These are phyloP conservation scores for Hydrotaea cyrtoneurina DNA, from an alignment of 2,888 invertebrate genomes.

Conservation along the genomic window DNA sequence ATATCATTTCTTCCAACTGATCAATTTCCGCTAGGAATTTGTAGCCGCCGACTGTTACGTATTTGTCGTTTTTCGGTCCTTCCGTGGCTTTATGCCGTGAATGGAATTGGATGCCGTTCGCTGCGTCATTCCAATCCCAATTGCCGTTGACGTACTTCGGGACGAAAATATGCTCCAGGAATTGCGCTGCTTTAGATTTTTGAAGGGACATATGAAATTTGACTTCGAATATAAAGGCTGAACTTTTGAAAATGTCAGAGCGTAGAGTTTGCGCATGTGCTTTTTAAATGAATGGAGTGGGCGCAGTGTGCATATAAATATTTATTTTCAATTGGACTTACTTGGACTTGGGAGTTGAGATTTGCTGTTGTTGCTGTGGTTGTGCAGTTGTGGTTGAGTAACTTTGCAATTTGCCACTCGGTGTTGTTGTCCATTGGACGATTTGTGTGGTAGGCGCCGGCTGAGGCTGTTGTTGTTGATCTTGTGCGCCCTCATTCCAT, in stretches of 20 bases:
- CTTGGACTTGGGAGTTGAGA: constrained; percentile 76
- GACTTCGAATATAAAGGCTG: too few species aligned
- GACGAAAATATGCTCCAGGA: too few species aligned
- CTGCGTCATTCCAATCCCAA: too few species aligned
- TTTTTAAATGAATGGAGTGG: too few species aligned
- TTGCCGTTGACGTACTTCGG: too few species aligned
- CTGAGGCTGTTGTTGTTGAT: constrained; percentile 61
- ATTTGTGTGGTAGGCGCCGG: constrained; percentile 73
- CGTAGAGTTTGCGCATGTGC: too few species aligned
- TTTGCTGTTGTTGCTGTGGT: constrained; percentile 74
- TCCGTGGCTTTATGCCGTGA: constrained; percentile 66
- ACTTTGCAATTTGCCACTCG: constrained; percentile 90
- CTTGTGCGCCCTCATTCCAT: constrained; percentile 68
- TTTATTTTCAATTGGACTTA: constrained; percentile 68
- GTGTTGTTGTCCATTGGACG: constrained; percentile 82
- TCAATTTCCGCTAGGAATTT: constrained; percentile 74
- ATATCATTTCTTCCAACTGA: constrained; percentile 77
- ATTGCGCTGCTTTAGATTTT: too few species aligned
- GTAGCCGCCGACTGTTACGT: constrained; percentile 72
- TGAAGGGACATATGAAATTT: too few species aligned
- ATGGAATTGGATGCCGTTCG: constrained; percentile 68
- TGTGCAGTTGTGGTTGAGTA: constrained; percentile 79
- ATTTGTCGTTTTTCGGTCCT: constrained; percentile 65
- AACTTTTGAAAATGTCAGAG: too few species aligned
- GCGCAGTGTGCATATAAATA: too few species aligned